Conservation (phyloP, 2,888 invertebrate genomes). For the Andrena trimmerana region DNA sequence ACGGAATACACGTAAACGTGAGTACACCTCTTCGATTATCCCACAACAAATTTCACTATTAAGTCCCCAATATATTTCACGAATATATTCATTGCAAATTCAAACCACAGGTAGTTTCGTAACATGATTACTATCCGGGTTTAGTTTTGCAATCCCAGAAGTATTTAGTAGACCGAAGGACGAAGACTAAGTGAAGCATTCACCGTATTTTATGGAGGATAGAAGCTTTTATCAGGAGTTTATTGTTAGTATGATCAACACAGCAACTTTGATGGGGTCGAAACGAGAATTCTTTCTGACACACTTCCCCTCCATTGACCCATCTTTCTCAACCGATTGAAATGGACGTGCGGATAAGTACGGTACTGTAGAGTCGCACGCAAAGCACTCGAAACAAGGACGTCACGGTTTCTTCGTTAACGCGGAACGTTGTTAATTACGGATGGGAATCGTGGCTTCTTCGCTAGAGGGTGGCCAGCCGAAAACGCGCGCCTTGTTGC, state of each 20-base stretch:
- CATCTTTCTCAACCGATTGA: neutral
- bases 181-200: neutral
- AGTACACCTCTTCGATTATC: slow-evolving; percentile 83
- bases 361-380: neutral
- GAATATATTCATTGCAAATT: neutral
- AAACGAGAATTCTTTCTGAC: neutral
- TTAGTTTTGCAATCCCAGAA: neutral
- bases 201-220: neutral
- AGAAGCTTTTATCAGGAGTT: too few relatives aligned
- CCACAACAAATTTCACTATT: neutral
- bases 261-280: neutral
- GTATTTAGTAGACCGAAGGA: too few relatives aligned
- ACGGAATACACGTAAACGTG: slow-evolving; percentile 91
- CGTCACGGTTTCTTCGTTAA: slow-evolving; percentile 15
- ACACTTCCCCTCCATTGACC: neutral
- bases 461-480: neutral
- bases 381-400: neutral
- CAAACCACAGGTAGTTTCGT: neutral
- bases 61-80: neutral
- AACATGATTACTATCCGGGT: neutral
- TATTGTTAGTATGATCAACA: too few relatives aligned
- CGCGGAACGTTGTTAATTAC: slow-evolving; percentile 45
- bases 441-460: slow-evolving; percentile 8
- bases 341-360: neutral
- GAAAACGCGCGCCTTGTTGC: slow-evolving; percentile 40